A percentile compares a stretch with the other conserved stretches of the same genome.
Conservation (phyloP, 2,797 vertebrate species). For the Lepilemur ruficaudatus region DNA sequence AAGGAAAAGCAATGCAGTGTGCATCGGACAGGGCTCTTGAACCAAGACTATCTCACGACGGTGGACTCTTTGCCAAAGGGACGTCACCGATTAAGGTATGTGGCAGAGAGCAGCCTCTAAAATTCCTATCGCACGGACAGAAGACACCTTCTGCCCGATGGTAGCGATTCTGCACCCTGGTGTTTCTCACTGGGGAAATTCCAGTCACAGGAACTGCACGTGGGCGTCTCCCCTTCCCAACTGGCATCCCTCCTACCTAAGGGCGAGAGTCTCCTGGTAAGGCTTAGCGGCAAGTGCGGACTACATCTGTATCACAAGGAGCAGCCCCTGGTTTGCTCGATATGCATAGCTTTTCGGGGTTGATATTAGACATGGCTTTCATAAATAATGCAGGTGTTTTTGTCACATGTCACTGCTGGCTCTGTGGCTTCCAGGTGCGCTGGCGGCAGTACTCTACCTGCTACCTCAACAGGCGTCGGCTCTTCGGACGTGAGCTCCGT, state of each 20-base stretch:
- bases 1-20: constrained; percentile 67
- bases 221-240: background rate
- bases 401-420: constrained; percentile 73
- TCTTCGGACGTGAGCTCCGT: constrained; percentile 67
- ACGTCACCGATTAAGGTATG: constrained; percentile 31
- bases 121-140: background rate
- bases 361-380: constrained; percentile 97
- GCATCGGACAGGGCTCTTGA: constrained; percentile 50
- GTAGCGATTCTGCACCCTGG: background rate
- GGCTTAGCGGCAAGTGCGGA: constrained; percentile 88
- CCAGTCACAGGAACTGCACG: background rate
- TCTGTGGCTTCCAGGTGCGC: constrained; percentile 68
- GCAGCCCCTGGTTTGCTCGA: constrained; percentile 86
- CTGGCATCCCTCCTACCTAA: constrained; percentile 54
- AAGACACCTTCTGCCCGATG: background rate
- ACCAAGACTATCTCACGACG: constrained; percentile 40
- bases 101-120: constrained; percentile 55
- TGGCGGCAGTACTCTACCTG: constrained; percentile 23
- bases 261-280: constrained; percentile 86
- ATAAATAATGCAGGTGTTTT: constrained; percentile 89
- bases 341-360: constrained; percentile 91
- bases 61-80: constrained; percentile 57
- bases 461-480: background rate
- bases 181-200: background rate
- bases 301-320: constrained; percentile 81